Evolutionary conservation across 1,140 invertebrate species (phyloP), one percentile per base, ranked within the genome.

Genomic region (Gryon sp.): DNA sequence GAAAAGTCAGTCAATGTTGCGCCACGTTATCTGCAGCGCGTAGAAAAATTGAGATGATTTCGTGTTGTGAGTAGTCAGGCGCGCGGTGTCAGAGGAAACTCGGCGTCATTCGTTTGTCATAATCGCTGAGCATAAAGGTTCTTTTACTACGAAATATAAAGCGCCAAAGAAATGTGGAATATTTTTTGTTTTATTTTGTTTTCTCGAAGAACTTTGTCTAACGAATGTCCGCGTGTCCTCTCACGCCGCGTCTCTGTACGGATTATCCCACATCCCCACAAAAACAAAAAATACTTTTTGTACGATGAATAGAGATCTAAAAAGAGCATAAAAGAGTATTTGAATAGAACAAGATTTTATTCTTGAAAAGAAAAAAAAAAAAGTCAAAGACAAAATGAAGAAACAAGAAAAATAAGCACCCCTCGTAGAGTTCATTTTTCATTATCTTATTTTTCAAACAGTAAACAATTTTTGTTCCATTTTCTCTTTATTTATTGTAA

Each of bases 1-100:
- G n/a, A n/a, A 69, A 63, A 41, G 43, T 65, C 18, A 74, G 52
- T 81, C 83, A 80, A 80, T 73, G 82, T 88, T 88, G 86, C 80
- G 81, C 86, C 86, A 88, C 86, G 85, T 83, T 87, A 74, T 86
- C 79, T 72, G 59, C 85, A 84, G 81, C 75, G 57, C 75, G 86
- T 87, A 88, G 85, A 78, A 55, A 46, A 79, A 60, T 70, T 73
- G 66, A 79, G 68, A 78, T 80, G 76, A 72, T 79, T 75, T 81
- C 78, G 70, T 79, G 79, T 82, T 82, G 81, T 82, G 77, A 82
- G 75, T 82, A 82, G 78, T 68, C 55, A 53, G 66, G 66, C 65
- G 45, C 66, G 76, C 63, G 59, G 63, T 40, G 62, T 65, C 43
- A 78, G 65, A 75, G 65, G 65, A 65, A n/a, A 40, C 45, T 55